Evolutionary conservation across 2,797 vertebrate genomes (phyloP), one percentile per base, ranked within the genome.

Genomic region (Hypotaenidia okinawae): DNA sequence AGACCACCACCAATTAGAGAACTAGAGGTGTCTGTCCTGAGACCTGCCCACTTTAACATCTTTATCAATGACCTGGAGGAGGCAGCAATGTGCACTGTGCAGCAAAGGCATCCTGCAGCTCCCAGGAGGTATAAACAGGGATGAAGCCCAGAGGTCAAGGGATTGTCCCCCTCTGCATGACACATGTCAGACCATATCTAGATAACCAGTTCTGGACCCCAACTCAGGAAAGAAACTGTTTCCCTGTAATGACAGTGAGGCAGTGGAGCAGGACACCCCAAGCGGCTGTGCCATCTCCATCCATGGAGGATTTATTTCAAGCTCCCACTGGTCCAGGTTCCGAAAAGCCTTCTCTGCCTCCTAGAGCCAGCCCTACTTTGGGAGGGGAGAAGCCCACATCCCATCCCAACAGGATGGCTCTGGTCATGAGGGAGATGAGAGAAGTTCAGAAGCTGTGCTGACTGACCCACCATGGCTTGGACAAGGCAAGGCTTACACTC

Each of bases 381-480:
- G 27, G 24, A 79, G 24, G 10, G 76, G 18, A 81, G 0, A 39
- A 12, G 17, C 3, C 39, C 54, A 39, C 23, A 25, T 19, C 28
- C 14, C 22, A n/a, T 39, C 43, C 54, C n/a, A 52, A 14, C 33
- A 47, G 23, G 8, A 87, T 16, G 9, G 49, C 59, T 57, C 41
- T 72, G 9, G 5, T 35, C 15, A 5, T 10, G 49, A 72, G 25
- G 15, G n/a, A 61, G n/a, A 61, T 11, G 28, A 70, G 17, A 79
- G 41, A 45, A 77, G 45, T 16, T 62, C 19, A 23, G 25, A 68
- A 81, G 32, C 10, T 61, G 7, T 27, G 17, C 22, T 61, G 58
- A 49, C 6, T 5, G 2, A 89, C 75, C 15, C 1, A 9, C 13
- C 0, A 0, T 17, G 32, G 13, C 41, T 39, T 25, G 9, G 35